Evolutionary conservation across 1,140 invertebrate species (phyloP), one percentile per base, ranked within the genome.

Genomic region (Drosophila albomicans): DNA sequence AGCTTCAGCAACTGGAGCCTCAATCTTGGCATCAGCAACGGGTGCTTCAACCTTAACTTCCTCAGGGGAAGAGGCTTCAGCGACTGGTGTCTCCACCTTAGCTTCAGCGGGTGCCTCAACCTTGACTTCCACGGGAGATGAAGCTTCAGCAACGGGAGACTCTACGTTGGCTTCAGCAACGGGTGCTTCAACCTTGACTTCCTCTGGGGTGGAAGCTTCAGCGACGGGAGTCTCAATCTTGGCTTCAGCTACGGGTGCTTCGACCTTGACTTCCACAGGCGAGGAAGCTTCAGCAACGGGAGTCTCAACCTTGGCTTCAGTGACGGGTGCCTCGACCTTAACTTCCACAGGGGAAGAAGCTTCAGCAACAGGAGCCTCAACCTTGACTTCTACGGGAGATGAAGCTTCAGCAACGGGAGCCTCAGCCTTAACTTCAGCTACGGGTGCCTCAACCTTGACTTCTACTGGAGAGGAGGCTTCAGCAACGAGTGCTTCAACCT

Each of bases 11-110:
- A 49, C 59, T 5, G 56, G 74, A 25, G 49, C 75, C 15, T 72
- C 75, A 20, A 54, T 72, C 52, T 76, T 73, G 41, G 56, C 71
- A 20, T 52, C 71, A 0, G 16, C 64, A n/a, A 54, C 45, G 8
- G 41, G 41, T n/a, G 41, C n/a, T 15, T 69, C 73, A 49, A 16
- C 62, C 52, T 73, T 73, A 7, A 38, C 48, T n/a, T 67, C 70
- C 0, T 28, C 56, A 1, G 70, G 63, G 1, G 48, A 32, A 20
- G 48, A 11, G n/a, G 20, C 68, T 20, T 32, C 65, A 5, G 62
- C 62, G 5, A 51, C 16, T 25, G 78, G 75, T 1, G 73, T 52
- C 15, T 46, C 57, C 0, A 6, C 43, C 15, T 43, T 35, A 10
- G 35, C 41, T 11, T 51, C 62, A 8, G 43, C 16, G 11, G 35